Evolutionary conservation across 1,140 invertebrate species (phyloP).

Genomic region (Diachasmimorpha longicaudata): DNA sequence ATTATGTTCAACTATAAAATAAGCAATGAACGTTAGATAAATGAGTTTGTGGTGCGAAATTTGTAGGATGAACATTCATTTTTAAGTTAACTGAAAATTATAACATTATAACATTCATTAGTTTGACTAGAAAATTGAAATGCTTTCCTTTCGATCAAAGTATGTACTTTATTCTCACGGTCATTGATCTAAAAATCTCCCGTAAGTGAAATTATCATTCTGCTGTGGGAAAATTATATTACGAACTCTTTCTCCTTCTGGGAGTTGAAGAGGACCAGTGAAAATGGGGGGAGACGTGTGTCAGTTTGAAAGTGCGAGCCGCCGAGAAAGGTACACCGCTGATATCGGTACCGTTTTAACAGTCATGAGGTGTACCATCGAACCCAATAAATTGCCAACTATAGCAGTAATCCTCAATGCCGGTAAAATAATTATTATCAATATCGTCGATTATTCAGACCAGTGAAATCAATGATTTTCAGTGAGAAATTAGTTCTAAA

Average conservation of each 20-base stretch:
- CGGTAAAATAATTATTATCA: neutral
- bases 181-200: neutral
- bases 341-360: too few relatives aligned
- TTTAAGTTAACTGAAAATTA: too few relatives aligned
- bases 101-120: too few relatives aligned
- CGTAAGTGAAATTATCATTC: neutral
- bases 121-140: too few relatives aligned
- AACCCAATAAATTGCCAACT: neutral
- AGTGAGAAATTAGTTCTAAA: neutral
- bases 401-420: neutral
- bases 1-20: too few relatives aligned
- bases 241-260: neutral
- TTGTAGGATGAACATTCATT: too few relatives aligned
- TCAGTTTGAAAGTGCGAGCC: slow-evolving; percentile 11
- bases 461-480: neutral
- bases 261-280: neutral
- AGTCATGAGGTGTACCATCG: neutral
- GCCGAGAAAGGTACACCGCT: neutral
- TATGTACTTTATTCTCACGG: neutral
- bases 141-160: neutral
- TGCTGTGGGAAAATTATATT: slow-evolving; percentile 1
- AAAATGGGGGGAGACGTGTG: neutral
- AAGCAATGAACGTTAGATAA: too few relatives aligned
- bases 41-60: too few relatives aligned
- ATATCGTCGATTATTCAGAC: neutral